Evolutionary conservation across 1,140 invertebrate species (phyloP).

Genomic region (Coenobita brevimanus): DNA sequence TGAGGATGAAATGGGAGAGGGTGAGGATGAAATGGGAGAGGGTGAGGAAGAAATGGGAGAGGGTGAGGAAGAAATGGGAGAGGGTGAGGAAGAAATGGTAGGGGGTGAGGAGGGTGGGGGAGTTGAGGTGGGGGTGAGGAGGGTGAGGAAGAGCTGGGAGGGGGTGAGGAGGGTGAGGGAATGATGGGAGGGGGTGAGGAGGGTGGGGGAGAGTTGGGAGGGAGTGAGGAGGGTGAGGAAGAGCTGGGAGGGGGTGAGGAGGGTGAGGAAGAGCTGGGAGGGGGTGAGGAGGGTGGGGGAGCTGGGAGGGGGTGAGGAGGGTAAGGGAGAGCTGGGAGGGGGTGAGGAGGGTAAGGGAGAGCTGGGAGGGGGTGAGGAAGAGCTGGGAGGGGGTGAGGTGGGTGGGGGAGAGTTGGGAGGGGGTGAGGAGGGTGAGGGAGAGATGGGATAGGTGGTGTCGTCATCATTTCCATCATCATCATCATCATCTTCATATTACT

Average conservation of each 20-base stretch:
- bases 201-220: not conserved
- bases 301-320: no score
- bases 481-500: no score
- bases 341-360: no score
- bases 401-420: not conserved
- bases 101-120: not conserved
- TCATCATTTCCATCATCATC: no score
- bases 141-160: not conserved
- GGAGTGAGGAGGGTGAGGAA: not conserved
- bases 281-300: not conserved
- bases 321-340: not conserved
- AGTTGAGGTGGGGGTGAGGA: not conserved
- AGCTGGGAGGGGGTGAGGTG: not conserved
- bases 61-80: not conserved
- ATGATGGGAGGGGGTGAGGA: not conserved
- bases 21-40: not conserved
- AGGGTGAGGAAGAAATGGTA: not conserved
- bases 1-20: no score
- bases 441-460: no score
- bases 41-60: not conserved
- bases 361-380: constrained; percentile 5
- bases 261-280: not conserved
- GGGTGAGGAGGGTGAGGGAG: no score
- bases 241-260: not conserved
- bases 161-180: not conserved